Evolutionary conservation across 2,888 invertebrate genomes (phyloP), one percentile per base, ranked within the genome.

Genomic region (Platypus cylindrus): DNA sequence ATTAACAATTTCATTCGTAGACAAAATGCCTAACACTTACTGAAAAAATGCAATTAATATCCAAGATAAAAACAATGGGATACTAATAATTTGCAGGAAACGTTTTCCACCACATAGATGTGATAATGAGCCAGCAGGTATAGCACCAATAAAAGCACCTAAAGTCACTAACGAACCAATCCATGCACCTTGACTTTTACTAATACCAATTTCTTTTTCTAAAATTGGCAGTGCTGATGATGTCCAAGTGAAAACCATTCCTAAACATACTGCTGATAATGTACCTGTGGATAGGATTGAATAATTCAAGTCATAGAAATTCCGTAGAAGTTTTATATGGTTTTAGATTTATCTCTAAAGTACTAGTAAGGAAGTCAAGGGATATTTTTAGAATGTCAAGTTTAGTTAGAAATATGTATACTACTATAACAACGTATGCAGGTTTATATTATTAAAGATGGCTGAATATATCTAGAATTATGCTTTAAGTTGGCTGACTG

Each of bases 211-310:
- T 17, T 47, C 38, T 12, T 47, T 25, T 27, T 56, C 53, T 17
- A 72, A 49, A 26, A 67, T 48, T 0, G 65, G 66, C 4, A 69
- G 49, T 0, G 68, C 71, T 38, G 71, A 61, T 2, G 72, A 71
- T 1, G 71, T 67, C 73, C 74, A 74, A 1, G 71, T 67, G 4
- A 73, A 57, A 45, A 67, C 68, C 3, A 67, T 67, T 1, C 73
- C 73, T 3, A 68, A 60, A 0, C 68, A 68, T 32, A 73, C 64
- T 0, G 72, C 70, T 7, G 68, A 67, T 4, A 74, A 55, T 25
- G 71, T 73, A 7, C 71, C 74, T 73, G 55, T 15, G 60, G 14
- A 14, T 20, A 15, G 5, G 13, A 13, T 16, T 20, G 20, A 7
- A 20, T 20, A 20, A 20, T n/a, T n/a, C n/a, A n/a, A n/a, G n/a